These are phyloP conservation scores for Melanotaenia trifasciata DNA, from an alignment of 2,797 vertebrate species.

Conservation along the genomic window DNA sequence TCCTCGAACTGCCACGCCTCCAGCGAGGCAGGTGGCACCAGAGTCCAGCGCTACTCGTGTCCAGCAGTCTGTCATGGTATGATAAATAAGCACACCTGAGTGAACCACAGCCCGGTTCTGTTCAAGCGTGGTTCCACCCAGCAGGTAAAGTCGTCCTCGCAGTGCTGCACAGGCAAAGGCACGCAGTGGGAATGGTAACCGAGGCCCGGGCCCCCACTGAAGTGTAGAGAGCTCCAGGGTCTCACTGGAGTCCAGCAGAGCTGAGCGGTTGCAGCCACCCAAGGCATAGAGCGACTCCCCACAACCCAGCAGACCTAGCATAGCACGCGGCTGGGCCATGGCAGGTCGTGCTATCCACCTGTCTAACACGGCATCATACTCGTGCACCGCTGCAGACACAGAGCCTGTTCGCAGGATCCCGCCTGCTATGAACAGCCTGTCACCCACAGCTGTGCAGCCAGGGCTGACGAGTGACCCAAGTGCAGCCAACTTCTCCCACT, in stretches of 20 bases:
- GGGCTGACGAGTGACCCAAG: conserved; percentile 85
- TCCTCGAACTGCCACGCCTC: conserved; percentile 85
- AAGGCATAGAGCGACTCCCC: conserved; percentile 83
- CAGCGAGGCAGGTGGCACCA: conserved; percentile 84
- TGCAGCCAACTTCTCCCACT: conserved; percentile 86
- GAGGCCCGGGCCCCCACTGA: conserved; percentile 73
- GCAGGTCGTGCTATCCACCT: conserved; percentile 82
- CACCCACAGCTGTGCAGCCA: conserved; percentile 83
- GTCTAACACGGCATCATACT: conserved; percentile 84
- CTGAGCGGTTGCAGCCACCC: conserved; percentile 84
- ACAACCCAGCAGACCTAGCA: conserved; percentile 85
- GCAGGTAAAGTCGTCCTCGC: conserved; percentile 83
- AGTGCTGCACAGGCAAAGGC: conserved; percentile 83
- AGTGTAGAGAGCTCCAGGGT: conserved; percentile 77
- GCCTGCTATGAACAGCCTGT: conserved; percentile 85
- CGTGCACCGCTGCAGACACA: conserved; percentile 83
- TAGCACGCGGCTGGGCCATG: conserved; percentile 83
- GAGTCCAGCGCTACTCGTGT: conserved; percentile 83
- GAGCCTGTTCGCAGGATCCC: conserved; percentile 84
- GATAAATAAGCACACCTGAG: conserved; percentile 86
- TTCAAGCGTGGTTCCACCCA: conserved; percentile 85
- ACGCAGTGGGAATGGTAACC: conserved; percentile 82
- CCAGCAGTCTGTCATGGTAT: conserved; percentile 83
- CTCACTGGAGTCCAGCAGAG: conserved; percentile 85
- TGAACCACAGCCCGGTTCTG: conserved; percentile 85